Base-by-base conservation (phyloP, 1,140 invertebrate genomes). In the Bombus cullumanus region DNA sequence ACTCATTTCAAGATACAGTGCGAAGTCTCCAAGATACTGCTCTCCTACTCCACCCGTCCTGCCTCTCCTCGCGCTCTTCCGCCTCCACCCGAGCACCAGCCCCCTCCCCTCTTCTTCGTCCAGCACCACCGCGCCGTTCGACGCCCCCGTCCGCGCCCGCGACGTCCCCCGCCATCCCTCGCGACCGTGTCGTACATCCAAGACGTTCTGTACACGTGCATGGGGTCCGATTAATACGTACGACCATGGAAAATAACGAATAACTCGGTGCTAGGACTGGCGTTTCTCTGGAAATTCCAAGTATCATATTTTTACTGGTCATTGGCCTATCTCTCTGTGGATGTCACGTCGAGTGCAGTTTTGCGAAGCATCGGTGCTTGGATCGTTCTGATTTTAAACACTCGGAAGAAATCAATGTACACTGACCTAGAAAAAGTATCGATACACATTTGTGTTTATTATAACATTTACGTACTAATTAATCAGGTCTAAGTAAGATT, bases 1-100 rank as follows among this genome's bases (percentile, higher is more conserved):
- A 95, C 95, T 95, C 94, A 95, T 95, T 95, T 95, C 95, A 95
- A 95, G 95, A 95, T 95, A 95, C 95, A 95, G 94, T 95, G 94
- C 94, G 94, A 95, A 95, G 94, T 95, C 95, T 95, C 94, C 94
- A 95, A 95, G 95, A 95, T 95, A 95, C 94, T 95, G 92, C 94
- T 95, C 93, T 95, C 92, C 93, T 94, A 94, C 94, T 93, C 89
- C 89, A 82, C 88, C 89, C 81, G 76, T 81, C 85, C 81, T 89
- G 78, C 83, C 71, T 73, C 89, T 69, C 80, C 76, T 79, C 79
- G 69, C 74, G 71, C 53, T 83, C 81, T 86, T 85, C 89, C 79
- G 81, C 81, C 89, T 66, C 82, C 80, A 34, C 73, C 83, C 86
- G 81, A 83, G 68, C 81, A 64, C 74, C 62, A n/a, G 47, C 84